phyloP scores from a whole-genome alignment of 2,113 vertebrate genomes.

The Rhagologus leucostigma region DNA sequence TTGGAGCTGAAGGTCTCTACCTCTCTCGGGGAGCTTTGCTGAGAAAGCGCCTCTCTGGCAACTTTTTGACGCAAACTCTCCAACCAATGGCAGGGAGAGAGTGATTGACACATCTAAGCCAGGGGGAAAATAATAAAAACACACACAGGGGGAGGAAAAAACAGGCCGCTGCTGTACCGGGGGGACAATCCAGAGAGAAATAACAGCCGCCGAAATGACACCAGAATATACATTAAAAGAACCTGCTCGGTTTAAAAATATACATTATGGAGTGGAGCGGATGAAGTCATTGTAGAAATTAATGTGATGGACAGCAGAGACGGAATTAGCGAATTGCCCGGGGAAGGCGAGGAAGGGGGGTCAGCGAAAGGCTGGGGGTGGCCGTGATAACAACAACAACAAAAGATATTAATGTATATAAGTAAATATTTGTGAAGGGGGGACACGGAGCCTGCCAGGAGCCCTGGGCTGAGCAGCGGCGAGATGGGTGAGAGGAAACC shows the following conservation, averaged over 20 bases:
- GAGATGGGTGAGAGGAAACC: neutral
- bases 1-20: conserved; percentile 84
- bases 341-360: neutral
- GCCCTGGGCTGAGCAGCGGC: neutral
- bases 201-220: conserved; percentile 71
- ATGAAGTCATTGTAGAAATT: conserved; percentile 69
- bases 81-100: conserved; percentile 93
- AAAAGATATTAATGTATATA: conserved; percentile 29
- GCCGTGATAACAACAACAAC: neutral
- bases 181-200: conserved; percentile 72
- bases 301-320: conserved; percentile 46
- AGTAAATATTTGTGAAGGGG: neutral
- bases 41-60: conserved; percentile 93
- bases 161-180: conserved; percentile 76
- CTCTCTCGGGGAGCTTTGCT: conserved; percentile 88
- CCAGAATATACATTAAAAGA: conserved; percentile 71
- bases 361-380: neutral
- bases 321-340: conserved; percentile 2
- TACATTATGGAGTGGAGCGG: conserved; percentile 42
- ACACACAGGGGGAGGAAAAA: conserved; percentile 83
- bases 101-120: conserved; percentile 89
- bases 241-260: conserved; percentile 65
- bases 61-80: conserved; percentile 98
- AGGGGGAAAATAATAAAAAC: conserved; percentile 82
- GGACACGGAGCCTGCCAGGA: neutral